Base-by-base conservation (phyloP, 2,797 vertebrate genomes). In the Hyperoplus lanceolatus region DNA sequence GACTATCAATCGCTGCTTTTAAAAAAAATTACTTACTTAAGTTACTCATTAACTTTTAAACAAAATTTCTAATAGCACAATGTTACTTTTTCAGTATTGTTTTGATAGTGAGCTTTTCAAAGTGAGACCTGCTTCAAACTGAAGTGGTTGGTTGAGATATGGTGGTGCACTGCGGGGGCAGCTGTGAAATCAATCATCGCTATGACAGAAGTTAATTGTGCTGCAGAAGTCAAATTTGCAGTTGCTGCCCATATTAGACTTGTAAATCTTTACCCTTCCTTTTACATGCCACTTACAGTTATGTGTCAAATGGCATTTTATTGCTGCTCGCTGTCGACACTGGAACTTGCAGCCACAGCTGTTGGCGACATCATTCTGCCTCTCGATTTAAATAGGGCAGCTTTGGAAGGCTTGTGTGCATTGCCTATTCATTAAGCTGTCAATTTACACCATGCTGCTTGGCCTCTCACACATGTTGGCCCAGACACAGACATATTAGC, bases 261-360 rank as follows among this genome's bases (percentile, higher is more conserved):
- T 83, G 73, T 88, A 90, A 90, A 91, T 90, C 86, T 78, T 87
- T 46, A 79, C 82, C 84, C 71, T 83, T 89, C 79, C 79, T 76
- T 79, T 93, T 91, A 90, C 80, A 87, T 85, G 84, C 75, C 84
- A 85, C 90, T 94, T 92, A 87, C 73, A 77, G 65, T 29, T 82
- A 83, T 78, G 83, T 93, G 91, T 94, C 90, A 92, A 88, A 88
- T 86, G 86, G 85, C 85, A 57, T 84, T 88, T 90, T 75, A 73
- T 70, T 63, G 80, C 86, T 65, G 86, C 80, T 73, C 12, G 70
- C 83, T 90, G 88, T 92, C 86, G 61, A 72, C 84, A 46, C 83
- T 77, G 82, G 73, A 86, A 90, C 79, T 78, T 67, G 75, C 29
- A 91, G 81, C 81, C 85, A 55, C 91, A 92, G 90, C 87, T 92